Conservation (phyloP, 2,888 invertebrate species). For the Clunio marinus region DNA sequence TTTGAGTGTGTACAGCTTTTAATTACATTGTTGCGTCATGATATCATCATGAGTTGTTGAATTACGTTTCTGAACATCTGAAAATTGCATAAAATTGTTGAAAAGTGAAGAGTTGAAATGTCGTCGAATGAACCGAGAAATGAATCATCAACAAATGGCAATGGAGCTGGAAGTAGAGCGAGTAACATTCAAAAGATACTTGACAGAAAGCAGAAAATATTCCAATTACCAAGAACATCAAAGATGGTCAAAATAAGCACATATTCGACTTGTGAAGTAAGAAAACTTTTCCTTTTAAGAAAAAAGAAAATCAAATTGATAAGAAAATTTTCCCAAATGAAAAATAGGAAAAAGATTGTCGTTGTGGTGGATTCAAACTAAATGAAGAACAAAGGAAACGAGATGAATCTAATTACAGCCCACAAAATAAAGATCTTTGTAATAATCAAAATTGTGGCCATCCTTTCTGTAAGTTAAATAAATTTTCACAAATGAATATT, state of each 20-base stretch:
- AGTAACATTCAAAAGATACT: slow-evolving; percentile 29
- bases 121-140: not conserved
- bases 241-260: slow-evolving; percentile 27
- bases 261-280: slow-evolving; percentile 13
- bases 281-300: not conserved
- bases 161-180: not conserved
- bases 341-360: slow-evolving; percentile 17
- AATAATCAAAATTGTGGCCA: slow-evolving; percentile 26
- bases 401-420: slow-evolving; percentile 25
- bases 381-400: slow-evolving; percentile 14
- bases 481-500: not conserved
- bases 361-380: slow-evolving; percentile 26
- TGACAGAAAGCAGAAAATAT: slow-evolving; percentile 24
- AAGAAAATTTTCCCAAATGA: not conserved
- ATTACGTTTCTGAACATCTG: not conserved
- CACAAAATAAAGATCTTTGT: slow-evolving; percentile 15
- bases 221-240: slow-evolving; percentile 2
- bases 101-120: not conserved
- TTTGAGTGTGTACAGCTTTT: not conserved
- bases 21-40: not conserved
- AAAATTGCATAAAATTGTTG: not conserved
- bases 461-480: slow-evolving; percentile 17
- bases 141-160: slow-evolving; percentile 32
- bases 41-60: not conserved
- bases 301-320: not conserved